Conservation (phyloP, 2,797 vertebrate genomes). For the Pseudochirops corinnae region DNA sequence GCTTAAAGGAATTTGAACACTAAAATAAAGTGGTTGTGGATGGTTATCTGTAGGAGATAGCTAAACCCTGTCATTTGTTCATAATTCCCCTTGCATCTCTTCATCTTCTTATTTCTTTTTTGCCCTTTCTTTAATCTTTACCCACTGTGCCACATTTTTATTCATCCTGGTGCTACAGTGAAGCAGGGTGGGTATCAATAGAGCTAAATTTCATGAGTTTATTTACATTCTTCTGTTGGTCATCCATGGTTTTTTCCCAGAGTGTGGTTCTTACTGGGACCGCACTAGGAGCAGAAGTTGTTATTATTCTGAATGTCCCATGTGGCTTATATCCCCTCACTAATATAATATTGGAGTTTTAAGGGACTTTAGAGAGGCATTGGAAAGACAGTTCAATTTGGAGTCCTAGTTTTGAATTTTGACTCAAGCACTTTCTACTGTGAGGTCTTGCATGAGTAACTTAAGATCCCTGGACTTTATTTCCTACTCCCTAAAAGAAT, state of each 20-base stretch:
- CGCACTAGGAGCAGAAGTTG: background rate
- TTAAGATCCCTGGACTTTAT: background rate
- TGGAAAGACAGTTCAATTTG: background rate
- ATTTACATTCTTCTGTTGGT: background rate
- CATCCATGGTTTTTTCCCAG: background rate
- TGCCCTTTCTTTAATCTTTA: conserved; percentile 36
- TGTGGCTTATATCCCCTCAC: background rate
- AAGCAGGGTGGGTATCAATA: background rate
- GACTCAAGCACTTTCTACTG: background rate
- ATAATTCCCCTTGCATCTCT: background rate
- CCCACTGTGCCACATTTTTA: background rate
- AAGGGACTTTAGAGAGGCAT: background rate
- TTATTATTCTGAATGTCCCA: background rate
- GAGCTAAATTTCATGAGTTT: background rate
- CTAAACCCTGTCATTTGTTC: conserved; percentile 9
- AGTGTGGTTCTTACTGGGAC: background rate
- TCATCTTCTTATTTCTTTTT: background rate
- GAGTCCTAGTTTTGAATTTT: background rate
- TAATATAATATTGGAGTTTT: background rate
- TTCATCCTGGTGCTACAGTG: background rate
- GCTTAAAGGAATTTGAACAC: conserved; percentile 6
- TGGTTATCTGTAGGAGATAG: background rate
- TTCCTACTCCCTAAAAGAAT: background rate
- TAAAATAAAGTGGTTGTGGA: background rate
- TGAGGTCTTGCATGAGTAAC: background rate